Evolutionary conservation across 2,113 vertebrate genomes (phyloP), one percentile per base, ranked within the genome.

Genomic region (Oryzias melastigma): DNA sequence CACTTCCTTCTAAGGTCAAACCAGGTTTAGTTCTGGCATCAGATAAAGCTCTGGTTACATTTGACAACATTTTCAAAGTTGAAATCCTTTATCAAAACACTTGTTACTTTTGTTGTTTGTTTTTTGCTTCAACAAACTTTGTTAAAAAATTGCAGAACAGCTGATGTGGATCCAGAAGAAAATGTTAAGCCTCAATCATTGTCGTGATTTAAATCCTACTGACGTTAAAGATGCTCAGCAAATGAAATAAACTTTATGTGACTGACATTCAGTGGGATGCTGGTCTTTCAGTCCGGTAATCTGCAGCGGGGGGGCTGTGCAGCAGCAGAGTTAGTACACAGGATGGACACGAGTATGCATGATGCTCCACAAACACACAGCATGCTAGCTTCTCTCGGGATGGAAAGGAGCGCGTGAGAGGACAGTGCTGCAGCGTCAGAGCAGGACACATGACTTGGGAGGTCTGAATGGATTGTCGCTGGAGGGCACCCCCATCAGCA

Each of bases 381-480:
- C 17, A 5, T 7, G 2, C 1, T 16, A 19, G 12, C 65, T 59
- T 59, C 71, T 74, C 14, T 12, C 35, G 15, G 46, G 19, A 19
- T 47, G 16, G 16, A 19, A 19, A 47, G n/a, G 6, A 17, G 3
- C 46, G 7, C n/a, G 7, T 19, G 45, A 35, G 5, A 45, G 14
- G 46, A 5, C 40, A 46, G 56, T 58, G 53, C 14, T 13, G 61
- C 49, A 70, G 54, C 35, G 10, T 24, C 78, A 93, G 62, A 92
- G 84, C 7, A 93, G 80, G 43, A 78, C 77, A 73, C 92, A 93
- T 64, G 92, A 92, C 59, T 90, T 92, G 13, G 91, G 91, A 45
- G 91, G 91, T n/a, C 91, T 80, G 84, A 92, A 93, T 0, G 92
- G 92, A 80, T 93, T 93, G 50, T 92, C 91, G 4, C 89, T 90